Base-by-base conservation (phyloP, 2,888 invertebrate genomes). In the Nysson spinosus region DNA sequence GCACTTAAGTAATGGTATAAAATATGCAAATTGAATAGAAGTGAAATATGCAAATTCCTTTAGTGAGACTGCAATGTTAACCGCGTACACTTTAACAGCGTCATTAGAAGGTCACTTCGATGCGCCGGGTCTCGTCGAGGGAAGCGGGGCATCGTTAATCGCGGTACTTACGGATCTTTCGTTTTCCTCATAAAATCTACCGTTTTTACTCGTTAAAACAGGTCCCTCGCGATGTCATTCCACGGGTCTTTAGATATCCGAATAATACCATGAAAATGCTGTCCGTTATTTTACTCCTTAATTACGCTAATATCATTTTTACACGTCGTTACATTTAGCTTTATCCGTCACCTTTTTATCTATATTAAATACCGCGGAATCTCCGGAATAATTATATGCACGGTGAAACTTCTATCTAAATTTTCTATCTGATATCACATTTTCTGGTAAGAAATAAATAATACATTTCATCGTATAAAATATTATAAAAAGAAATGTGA, bases 81-180 rank as follows among this genome's bases (percentile, higher is more conserved):
- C 63, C 61, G 42, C 47, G 30, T n/a, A n/a, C 39, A 44, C 64
- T 62, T 62, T 62, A 63, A 52, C 63, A 17, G 52, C 63, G 63
- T 61, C 52, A 43, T 64, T 64, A 61, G 62, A 61, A 37, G 62
- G 63, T 64, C 63, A 64, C 62, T 47, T 52, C 62, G 52, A 64
- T 32, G 47, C 42, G 35, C 26, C 35, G 12, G 44, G 34, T 52
- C 24, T 44, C 39, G 46, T 24, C 20, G 40, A 5, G 44, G 42
- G 37, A 24, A 56, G 32, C 49, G 61, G 24, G 51, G 46, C 37
- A 35, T 47, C 61, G 61, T 63, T 63, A 61, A 63, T 63, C 52
- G 61, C 22, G 28, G 40, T 19, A 24, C 30, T 32, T 39, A 26
- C 46, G 9, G 9, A 9, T 40, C 24, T 40, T 14, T 24, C 14